These are phyloP conservation scores for Helarctos malayanus DNA, from an alignment of 2,797 vertebrate species.

Conservation along the genomic window DNA sequence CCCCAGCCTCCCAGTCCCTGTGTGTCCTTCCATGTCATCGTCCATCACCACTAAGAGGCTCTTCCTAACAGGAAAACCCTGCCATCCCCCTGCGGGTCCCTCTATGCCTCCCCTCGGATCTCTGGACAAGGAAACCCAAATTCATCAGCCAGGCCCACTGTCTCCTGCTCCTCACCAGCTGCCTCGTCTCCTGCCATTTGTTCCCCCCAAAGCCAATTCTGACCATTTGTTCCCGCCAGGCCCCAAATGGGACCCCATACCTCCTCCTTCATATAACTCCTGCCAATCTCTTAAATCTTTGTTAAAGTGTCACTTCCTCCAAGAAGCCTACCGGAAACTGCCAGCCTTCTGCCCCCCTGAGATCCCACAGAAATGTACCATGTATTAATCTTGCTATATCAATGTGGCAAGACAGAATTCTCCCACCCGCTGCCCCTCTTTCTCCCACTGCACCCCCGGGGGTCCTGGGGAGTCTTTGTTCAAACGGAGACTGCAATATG, in stretches of 20 bases:
- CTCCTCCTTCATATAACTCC: neutral
- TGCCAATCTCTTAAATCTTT: slow-evolving; percentile 3
- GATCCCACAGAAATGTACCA: neutral
- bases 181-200: slow-evolving; percentile 58
- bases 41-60: neutral
- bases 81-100: neutral
- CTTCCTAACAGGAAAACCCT: neutral
- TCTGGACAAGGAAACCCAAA: neutral
- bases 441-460: accelerated
- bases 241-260: slow-evolving; percentile 19
- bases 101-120: neutral
- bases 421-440: neutral
- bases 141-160: neutral
- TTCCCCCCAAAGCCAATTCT: neutral
- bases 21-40: neutral
- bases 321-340: neutral
- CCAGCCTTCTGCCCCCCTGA: neutral
- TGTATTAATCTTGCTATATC: neutral
- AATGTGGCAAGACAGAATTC: accelerated
- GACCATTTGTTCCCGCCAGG: slow-evolving; percentile 69
- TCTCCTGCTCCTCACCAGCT: neutral
- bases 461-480: neutral
- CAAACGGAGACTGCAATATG: neutral
- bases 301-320: slow-evolving; percentile 60
- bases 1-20: neutral